Evolutionary conservation across 2,888 invertebrate genomes (phyloP).

Genomic region (Amphiduros pacificus): DNA sequence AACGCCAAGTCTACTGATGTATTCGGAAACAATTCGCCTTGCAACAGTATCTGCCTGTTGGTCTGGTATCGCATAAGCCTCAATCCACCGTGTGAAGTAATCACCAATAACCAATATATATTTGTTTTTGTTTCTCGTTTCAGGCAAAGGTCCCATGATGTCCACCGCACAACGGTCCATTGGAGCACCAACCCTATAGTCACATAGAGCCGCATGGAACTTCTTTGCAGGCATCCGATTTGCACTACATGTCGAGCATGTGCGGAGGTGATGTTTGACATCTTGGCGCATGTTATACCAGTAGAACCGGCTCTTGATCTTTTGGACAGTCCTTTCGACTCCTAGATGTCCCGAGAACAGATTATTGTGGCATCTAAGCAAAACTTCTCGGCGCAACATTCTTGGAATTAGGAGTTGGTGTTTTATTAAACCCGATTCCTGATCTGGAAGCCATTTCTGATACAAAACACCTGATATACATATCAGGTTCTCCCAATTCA

Average conservation of each 20-base stretch:
- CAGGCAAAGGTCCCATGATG: conserved; percentile 28
- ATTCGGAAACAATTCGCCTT: conserved; percentile 25
- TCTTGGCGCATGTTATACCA: not conserved
- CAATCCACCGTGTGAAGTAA: conserved; percentile 27
- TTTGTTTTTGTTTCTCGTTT: conserved; percentile 21
- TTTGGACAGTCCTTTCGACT: not conserved
- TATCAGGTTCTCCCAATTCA: conserved; percentile 29
- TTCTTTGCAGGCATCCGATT: not conserved
- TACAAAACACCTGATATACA: conserved; percentile 25
- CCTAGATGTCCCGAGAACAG: conserved; percentile 32
- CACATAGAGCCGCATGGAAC: conserved; percentile 15
- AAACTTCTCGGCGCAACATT: too few relatives aligned
- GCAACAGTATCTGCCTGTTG: conserved; percentile 27
- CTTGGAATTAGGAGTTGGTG: too few relatives aligned
- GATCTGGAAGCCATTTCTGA: conserved; percentile 15
- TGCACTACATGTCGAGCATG: not conserved
- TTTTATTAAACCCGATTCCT: not conserved
- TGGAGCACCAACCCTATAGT: conserved; percentile 21
- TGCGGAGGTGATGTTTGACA: not conserved
- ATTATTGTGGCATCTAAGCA: not conserved
- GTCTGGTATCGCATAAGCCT: conserved; percentile 26
- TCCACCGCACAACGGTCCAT: conserved; percentile 34
- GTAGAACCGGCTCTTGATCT: not conserved
- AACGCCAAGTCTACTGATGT: conserved; percentile 28
- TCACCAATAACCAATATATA: conserved; percentile 30